A percentile compares a stretch with the other conserved stretches of the same genome.
phyloP scores from a whole-genome alignment of 2,888 invertebrate species.

The Eledona agricola region DNA sequence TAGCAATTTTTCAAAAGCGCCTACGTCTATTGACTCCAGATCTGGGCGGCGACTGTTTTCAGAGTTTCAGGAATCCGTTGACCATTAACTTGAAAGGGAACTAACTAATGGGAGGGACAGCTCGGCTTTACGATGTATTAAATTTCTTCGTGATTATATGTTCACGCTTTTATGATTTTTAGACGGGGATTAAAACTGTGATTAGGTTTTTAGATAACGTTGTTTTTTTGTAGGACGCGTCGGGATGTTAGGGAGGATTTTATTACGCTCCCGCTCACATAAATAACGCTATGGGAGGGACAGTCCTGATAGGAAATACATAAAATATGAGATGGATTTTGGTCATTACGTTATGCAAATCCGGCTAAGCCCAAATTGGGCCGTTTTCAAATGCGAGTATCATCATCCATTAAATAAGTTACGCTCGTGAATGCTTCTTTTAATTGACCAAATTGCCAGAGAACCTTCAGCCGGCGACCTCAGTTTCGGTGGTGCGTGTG shows the following conservation, averaged over 20 bases:
- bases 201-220: constrained; percentile 45
- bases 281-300: constrained; percentile 30
- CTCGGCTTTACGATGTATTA: constrained; percentile 53
- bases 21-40: constrained; percentile 24
- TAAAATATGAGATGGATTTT: constrained; percentile 34
- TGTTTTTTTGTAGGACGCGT: constrained; percentile 34
- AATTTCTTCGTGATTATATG: constrained; percentile 55
- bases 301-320: constrained; percentile 32
- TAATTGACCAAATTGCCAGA: no score
- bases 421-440: no score
- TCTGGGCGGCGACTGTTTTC: constrained; percentile 35
- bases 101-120: constrained; percentile 48
- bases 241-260: constrained; percentile 25
- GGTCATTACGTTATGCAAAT: constrained; percentile 34
- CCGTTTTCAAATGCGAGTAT: constrained; percentile 25
- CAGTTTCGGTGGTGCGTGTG: no score
- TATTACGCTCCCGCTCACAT: constrained; percentile 24
- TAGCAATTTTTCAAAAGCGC: constrained; percentile 27
- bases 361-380: constrained; percentile 20
- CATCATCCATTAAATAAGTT: no score
- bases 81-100: constrained; percentile 49
- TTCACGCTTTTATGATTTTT: constrained; percentile 55
- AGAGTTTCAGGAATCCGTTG: constrained; percentile 48
- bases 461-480: no score
- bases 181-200: constrained; percentile 47